Evolutionary conservation across 2,888 invertebrate species (phyloP), one percentile per base, ranked within the genome.

Genomic region (Xestia sexstrigata): DNA sequence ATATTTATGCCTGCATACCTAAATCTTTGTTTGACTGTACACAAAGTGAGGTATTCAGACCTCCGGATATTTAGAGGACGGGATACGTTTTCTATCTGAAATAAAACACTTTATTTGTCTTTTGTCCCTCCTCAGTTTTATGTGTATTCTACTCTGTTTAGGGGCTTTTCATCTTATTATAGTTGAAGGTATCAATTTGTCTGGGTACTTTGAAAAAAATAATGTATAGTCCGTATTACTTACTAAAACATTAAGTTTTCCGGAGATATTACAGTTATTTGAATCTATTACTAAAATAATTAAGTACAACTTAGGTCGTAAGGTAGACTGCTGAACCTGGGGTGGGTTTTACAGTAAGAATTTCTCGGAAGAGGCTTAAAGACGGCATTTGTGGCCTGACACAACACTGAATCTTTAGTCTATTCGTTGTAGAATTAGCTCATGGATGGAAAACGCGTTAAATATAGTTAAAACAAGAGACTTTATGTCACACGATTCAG

Each of bases 401-500:
- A n/a, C 52, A 23, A 52, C 23, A n/a, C n/a, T n/a, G 42, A 66
- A 45, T 26, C 55, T n/a, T n/a, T 26, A n/a, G 26, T 52, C 13
- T n/a, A 30, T 66, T 26, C 45, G 0, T n/a, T 20, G 39, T n/a
- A 55, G n/a, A 55, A 13, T 55, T 55, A 23, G 9, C 52, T 23
- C n/a, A 58, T 58, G n/a, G n/a, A 58, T 58, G 11, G 8, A 3
- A 17, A 35, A 17, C 11, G 35, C 17, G 9, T 35, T 9, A 23
- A 35, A 35, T 17, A 3, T 15, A 58, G n/a, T 13, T n/a, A 55
- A 5, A n/a, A 23, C 35, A n/a, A 42, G 42, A 47, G 23, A n/a
- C 8, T 30, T 84, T 88, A 88, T 88, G n/a, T 87, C 81, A 84
- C 67, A 74, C 30, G 68, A 72, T 79, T 76, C 76, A 74, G 62